These are phyloP conservation scores for Anthonomus grandis DNA, from an alignment of 1,140 invertebrate species.

Conservation along the genomic window DNA sequence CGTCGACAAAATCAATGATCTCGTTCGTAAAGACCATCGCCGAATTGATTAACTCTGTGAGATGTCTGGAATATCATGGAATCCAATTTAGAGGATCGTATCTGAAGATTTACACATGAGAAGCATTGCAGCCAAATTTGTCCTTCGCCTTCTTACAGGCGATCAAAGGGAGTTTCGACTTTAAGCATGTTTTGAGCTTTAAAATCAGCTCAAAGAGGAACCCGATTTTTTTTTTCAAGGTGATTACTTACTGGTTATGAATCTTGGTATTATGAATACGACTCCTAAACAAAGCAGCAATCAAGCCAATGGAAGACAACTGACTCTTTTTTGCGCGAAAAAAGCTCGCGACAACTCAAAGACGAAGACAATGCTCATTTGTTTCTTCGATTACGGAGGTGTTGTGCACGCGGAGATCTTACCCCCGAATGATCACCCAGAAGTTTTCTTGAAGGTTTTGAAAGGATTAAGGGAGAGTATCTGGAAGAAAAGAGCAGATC, in stretches of 20 bases:
- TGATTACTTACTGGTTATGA: conserved; percentile 34
- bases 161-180: neutral
- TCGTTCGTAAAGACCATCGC: conserved; percentile 16
- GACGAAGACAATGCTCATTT: conserved; percentile 20
- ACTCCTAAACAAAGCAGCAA: conserved; percentile 34
- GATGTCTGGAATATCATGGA: conserved; percentile 14
- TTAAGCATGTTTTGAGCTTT: conserved; percentile 11
- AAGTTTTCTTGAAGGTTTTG: conserved; percentile 15
- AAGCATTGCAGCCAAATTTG: conserved; percentile 17
- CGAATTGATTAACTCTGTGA: conserved; percentile 10
- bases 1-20: neutral
- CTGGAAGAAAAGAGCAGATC: conserved; percentile 15
- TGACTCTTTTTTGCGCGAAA: conserved; percentile 18
- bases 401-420: neutral
- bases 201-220: conserved; percentile 6
- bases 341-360: conserved; percentile 16
- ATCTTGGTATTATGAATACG: conserved; percentile 32
- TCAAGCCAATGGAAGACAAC: conserved; percentile 23
- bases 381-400: conserved; percentile 6
- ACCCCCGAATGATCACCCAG: conserved; percentile 14
- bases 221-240: neutral
- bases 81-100: conserved; percentile 23
- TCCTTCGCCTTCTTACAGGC: conserved; percentile 13
- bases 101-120: conserved; percentile 18
- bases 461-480: conserved; percentile 20